Evolutionary conservation across 64 coral and sea anemone species (phyloP).

Genomic region (Actinia equina): DNA sequence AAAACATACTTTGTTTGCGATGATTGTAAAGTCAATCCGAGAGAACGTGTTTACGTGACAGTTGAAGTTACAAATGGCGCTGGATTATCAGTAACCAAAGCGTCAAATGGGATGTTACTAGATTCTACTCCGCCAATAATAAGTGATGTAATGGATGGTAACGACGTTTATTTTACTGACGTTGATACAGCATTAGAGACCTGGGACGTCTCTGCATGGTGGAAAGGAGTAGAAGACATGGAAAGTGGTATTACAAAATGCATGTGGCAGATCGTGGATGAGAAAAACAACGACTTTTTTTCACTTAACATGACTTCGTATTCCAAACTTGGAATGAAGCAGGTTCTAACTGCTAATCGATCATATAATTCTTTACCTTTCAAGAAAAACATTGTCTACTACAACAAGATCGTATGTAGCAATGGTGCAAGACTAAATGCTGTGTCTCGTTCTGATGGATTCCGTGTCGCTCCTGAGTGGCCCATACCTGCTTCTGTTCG

Average conservation of each 20-base stretch:
- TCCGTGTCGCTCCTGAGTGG: slow-evolving; percentile 68
- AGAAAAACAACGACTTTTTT: slow-evolving; percentile 13
- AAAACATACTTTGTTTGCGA: slow-evolving; percentile 46
- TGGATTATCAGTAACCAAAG: slow-evolving; percentile 35
- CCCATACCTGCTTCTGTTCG: slow-evolving; percentile 54
- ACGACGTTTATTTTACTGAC: slow-evolving; percentile 30
- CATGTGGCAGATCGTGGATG: slow-evolving; percentile 39
- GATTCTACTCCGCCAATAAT: slow-evolving; percentile 61
- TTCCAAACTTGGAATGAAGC: slow-evolving; percentile 32
- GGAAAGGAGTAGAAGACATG: slow-evolving; percentile 71
- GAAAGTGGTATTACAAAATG: slow-evolving; percentile 70
- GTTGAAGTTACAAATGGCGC: slow-evolving; percentile 62
- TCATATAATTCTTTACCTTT: slow-evolving; percentile 31
- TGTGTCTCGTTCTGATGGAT: slow-evolving; percentile 61
- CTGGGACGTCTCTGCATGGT: slow-evolving; percentile 70
- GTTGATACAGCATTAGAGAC: slow-evolving; percentile 38
- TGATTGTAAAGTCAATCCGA: slow-evolving; percentile 35
- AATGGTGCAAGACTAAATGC: slow-evolving; percentile 49
- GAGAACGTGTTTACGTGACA: slow-evolving; percentile 59
- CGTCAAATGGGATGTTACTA: slow-evolving; percentile 72
- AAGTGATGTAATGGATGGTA: slow-evolving; percentile 60
- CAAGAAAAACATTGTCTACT: slow-evolving; percentile 18
- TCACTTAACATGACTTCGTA: slow-evolving; percentile 5
- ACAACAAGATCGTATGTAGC: slow-evolving; percentile 58
- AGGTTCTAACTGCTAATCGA: slow-evolving; percentile 15